Evolutionary conservation across 2,888 invertebrate species (phyloP).

Genomic region (Sinohyriopsis cumingii): DNA sequence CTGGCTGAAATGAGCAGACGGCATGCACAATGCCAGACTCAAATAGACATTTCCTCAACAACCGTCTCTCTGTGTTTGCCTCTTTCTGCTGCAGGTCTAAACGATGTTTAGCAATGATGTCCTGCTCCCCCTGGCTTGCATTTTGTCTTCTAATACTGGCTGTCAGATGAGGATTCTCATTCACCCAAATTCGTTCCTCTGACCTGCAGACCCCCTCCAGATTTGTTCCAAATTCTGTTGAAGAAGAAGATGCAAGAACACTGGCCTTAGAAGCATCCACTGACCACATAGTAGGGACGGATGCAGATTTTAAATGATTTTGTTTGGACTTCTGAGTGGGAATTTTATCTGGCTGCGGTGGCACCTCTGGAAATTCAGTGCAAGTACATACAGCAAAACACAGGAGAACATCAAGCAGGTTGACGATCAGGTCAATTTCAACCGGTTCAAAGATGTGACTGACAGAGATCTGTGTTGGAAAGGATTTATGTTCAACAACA

Average conservation of each 20-base stretch:
- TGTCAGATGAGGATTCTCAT: slow-evolving; percentile 40
- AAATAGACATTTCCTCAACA: slow-evolving; percentile 48
- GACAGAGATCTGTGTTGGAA: slow-evolving; percentile 1
- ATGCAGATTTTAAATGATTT: slow-evolving; percentile 28
- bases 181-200: slow-evolving; percentile 31
- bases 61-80: slow-evolving; percentile 43
- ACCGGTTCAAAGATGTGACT: slow-evolving; percentile 27
- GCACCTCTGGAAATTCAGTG: slow-evolving; percentile 34
- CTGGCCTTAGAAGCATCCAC: slow-evolving; percentile 8
- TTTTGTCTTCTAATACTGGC: slow-evolving; percentile 22
- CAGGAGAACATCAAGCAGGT: slow-evolving; percentile 33
- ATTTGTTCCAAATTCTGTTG: slow-evolving; percentile 22
- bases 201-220: slow-evolving; percentile 3
- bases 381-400: slow-evolving; percentile 46
- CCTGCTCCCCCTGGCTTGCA: slow-evolving; percentile 9
- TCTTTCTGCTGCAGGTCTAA: slow-evolving; percentile 44
- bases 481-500: slow-evolving; percentile 1
- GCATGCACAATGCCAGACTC: slow-evolving; percentile 37
- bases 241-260: slow-evolving; percentile 13
- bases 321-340: slow-evolving; percentile 20
- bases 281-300: slow-evolving; percentile 5
- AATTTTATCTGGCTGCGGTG: slow-evolving; percentile 25
- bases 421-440: slow-evolving; percentile 36
- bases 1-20: slow-evolving; percentile 36
- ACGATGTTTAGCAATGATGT: slow-evolving; percentile 7